Conservation (phyloP, 2,888 invertebrate genomes). For the Lamellibrachia satsuma region DNA sequence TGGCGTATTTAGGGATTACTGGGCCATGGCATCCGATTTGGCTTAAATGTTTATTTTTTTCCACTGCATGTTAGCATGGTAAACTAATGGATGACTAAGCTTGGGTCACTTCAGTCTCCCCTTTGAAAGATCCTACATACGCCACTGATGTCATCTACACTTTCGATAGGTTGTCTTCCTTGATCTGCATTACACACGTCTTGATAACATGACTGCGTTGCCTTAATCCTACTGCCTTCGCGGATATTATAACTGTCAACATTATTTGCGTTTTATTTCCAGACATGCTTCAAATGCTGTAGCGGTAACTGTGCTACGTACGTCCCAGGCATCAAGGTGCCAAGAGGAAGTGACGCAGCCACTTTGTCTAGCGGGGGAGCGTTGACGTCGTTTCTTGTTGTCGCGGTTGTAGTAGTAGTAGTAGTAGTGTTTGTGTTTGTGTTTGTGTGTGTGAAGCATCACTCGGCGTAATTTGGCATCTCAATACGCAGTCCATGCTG, state of each 20-base stretch:
- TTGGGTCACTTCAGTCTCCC: too few relatives aligned
- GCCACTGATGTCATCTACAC: too few relatives aligned
- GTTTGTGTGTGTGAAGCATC: background rate
- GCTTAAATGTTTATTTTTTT: too few relatives aligned
- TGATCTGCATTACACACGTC: background rate
- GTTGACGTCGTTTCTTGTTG: background rate
- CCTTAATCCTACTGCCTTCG: background rate
- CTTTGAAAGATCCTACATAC: too few relatives aligned
- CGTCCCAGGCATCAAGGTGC: background rate
- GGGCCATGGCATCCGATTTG: too few relatives aligned
- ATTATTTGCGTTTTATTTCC: background rate
- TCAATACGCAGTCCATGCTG: too few relatives aligned
- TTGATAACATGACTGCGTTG: background rate
- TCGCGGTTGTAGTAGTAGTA: background rate
- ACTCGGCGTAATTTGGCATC: too few relatives aligned
- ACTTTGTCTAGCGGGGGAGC: background rate
- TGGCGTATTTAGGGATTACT: too few relatives aligned
- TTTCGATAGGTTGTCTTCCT: too few relatives aligned
- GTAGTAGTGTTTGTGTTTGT: background rate
- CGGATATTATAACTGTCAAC: background rate
- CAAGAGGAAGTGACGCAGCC: background rate
- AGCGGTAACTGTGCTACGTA: background rate
- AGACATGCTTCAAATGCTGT: background rate
- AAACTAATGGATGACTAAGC: too few relatives aligned
- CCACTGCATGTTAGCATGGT: too few relatives aligned